phyloP scores from a whole-genome alignment of 2,888 invertebrate genomes.

The Drosophila nr. medialis region DNA sequence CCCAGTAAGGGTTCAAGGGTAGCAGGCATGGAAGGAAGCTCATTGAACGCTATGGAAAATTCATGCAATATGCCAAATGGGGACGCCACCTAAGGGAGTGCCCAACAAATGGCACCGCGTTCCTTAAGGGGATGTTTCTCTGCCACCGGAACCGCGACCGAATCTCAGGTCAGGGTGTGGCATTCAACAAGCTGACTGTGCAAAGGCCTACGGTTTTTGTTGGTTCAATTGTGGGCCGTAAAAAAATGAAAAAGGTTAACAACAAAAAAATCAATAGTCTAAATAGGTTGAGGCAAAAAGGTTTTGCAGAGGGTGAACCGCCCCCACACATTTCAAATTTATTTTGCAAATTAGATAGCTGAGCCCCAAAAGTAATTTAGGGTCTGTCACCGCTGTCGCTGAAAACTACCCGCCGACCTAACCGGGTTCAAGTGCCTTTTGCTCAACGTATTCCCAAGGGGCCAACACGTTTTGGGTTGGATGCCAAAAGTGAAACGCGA shows the following conservation, averaged over 20 bases:
- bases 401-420: constrained; percentile 32
- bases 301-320: constrained; percentile 14
- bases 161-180: constrained; percentile 37
- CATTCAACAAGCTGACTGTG: constrained; percentile 54
- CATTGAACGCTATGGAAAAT: constrained; percentile 18
- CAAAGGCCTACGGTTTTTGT: background rate
- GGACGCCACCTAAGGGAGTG: constrained; percentile 35
- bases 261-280: constrained; percentile 47
- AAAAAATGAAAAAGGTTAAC: background rate
- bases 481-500: constrained; percentile 62
- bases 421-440: constrained; percentile 33
- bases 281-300: constrained; percentile 52
- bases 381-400: constrained; percentile 56
- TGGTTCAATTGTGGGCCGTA: constrained; percentile 1
- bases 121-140: constrained; percentile 1
- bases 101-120: constrained; percentile 32
- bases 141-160: background rate
- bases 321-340: constrained; percentile 28
- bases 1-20: background rate
- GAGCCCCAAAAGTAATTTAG: constrained; percentile 59
- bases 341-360: constrained; percentile 78
- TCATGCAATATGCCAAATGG: constrained; percentile 15
- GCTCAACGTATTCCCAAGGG: constrained; percentile 20
- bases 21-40: background rate
- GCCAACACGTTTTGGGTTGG: constrained; percentile 50